Evolutionary conservation across 1,140 invertebrate species (phyloP), one percentile per base, ranked within the genome.

Genomic region (Paralvinella palmiformis): DNA sequence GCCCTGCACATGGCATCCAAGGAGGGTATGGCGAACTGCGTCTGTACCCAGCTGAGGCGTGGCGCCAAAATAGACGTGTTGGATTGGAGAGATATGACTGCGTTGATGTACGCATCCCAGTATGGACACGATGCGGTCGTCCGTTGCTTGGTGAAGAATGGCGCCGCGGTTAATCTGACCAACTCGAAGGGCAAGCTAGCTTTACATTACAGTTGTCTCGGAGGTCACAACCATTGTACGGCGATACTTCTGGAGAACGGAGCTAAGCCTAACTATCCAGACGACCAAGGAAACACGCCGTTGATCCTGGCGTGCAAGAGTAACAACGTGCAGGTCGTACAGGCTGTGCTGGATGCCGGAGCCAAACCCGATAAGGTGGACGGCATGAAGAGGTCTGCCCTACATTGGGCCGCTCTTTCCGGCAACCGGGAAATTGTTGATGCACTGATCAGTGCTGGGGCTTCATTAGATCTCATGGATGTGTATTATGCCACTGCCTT

Each of bases 331-430:
- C 22, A 60, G 7, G 41, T 60, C 35, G 10, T 41, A 7, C 22
- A 22, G 33, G 32, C 24, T 20, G 22, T 60, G 10, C 58, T 60
- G 33, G 36, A 31, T 3, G 29, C 10, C 7, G 20, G 24, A 17
- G 58, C 58, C 2, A 60, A 60, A 7, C 35, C 58, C 32, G n/a
- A n/a, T n/a, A n/a, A n/a, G n/a, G n/a, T 31, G 55, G 55, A 57
- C 55, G 29, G 20, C 4, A 24, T 31, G 4, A 32, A 32, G 6
- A 31, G 33, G 29, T 31, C 55, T 27, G 55, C 55, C 55, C 55
- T 57, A 24, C 58, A 60, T 31, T 60, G 41, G 33, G 58, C 58
- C 24, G 41, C 41, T 22, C 20, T 41, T 32, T 41, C 24, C 17
- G 33, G 41, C 33, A 22, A 35, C 13, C 20, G 27, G 10, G 36